A percentile compares a stretch with the other conserved stretches of the same genome.
These are phyloP conservation scores for Lysiphlebus fabarum DNA, from an alignment of 1,140 invertebrate genomes.

Conservation along the genomic window DNA sequence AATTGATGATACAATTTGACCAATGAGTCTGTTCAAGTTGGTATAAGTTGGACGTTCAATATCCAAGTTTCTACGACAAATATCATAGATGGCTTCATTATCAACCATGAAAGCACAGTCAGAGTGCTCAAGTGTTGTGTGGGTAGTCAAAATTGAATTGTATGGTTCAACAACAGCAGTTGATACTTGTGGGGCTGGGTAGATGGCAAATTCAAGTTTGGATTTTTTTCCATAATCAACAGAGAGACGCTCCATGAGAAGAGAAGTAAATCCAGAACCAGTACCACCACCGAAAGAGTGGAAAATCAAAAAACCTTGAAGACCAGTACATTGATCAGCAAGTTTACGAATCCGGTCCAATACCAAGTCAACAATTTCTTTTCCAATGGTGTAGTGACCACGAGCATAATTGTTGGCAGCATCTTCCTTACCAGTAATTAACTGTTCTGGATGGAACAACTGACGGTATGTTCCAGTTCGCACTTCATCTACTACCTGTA, in stretches of 20 bases:
- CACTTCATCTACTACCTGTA: constrained; percentile 63
- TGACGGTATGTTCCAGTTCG: constrained; percentile 79
- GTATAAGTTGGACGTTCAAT: constrained; percentile 81
- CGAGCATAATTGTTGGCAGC: constrained; percentile 87
- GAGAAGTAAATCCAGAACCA: no score
- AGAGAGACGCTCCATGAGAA: no score
- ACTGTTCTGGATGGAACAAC: constrained; percentile 81
- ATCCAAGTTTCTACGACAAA: constrained; percentile 82
- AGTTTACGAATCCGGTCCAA: constrained; percentile 76
- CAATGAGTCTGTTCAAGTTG: constrained; percentile 77
- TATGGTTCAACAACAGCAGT: constrained; percentile 89
- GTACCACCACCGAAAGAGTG: no score
- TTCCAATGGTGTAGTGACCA: constrained; percentile 89
- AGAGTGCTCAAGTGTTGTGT: constrained; percentile 77
- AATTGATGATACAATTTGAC: constrained; percentile 84
- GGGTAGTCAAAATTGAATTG: constrained; percentile 79
- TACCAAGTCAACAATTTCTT: constrained; percentile 80
- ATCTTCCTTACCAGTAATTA: constrained; percentile 84
- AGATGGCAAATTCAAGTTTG: constrained; percentile 88
- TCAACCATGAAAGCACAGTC: constrained; percentile 86
- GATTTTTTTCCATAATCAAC: no score
- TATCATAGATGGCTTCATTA: constrained; percentile 86
- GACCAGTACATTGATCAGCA: no score
- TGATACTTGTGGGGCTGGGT: constrained; percentile 86
- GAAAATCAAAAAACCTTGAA: no score